These are phyloP conservation scores for Malurus cyaneus DNA, from an alignment of 2,113 vertebrate genomes.

Conservation along the genomic window DNA sequence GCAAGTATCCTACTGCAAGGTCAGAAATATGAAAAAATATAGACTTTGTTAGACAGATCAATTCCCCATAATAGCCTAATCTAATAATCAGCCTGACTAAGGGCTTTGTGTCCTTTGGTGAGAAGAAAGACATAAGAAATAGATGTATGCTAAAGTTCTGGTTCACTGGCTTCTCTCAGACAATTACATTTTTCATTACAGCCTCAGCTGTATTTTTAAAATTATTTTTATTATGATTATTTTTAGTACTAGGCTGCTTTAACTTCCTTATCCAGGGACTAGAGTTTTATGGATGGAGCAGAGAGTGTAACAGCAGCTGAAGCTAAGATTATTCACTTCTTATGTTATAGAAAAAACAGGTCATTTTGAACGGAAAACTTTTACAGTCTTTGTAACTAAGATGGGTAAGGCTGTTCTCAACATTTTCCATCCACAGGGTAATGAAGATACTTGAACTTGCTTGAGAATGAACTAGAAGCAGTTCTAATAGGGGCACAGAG, in stretches of 20 bases:
- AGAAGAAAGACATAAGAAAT: not conserved
- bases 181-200: not conserved
- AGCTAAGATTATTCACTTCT: not conserved
- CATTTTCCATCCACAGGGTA: not conserved
- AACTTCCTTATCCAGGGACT: not conserved
- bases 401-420: not conserved
- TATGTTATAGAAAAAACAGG: not conserved
- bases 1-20: not conserved
- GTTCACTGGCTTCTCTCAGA: not conserved
- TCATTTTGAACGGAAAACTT: not conserved
- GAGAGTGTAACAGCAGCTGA: not conserved
- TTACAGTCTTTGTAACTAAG: not conserved
- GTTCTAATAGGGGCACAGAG: not conserved
- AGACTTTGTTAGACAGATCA: not conserved
- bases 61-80: not conserved
- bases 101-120: not conserved
- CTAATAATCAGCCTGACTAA: slow-evolving; percentile 5
- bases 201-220: not conserved
- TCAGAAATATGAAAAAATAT: not conserved
- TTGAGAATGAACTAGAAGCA: not conserved
- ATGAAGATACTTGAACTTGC: not conserved
- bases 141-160: not conserved
- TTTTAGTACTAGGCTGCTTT: not conserved
- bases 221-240: not conserved
- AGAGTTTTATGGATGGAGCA: not conserved